phyloP scores from a whole-genome alignment of 2,113 vertebrate species.

The Syngnathoides biaculeatus region DNA sequence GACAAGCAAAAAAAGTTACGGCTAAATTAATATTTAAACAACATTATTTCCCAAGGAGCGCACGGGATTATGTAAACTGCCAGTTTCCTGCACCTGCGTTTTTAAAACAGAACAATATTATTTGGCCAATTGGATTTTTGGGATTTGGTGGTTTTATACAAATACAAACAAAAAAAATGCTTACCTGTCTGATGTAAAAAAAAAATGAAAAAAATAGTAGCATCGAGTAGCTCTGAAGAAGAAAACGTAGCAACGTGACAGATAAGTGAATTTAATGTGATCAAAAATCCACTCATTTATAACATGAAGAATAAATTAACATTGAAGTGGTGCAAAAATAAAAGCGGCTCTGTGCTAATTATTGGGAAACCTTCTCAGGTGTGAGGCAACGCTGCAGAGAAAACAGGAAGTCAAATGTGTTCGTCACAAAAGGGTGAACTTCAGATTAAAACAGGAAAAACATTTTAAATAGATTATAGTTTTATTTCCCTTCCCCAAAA shows the following conservation, averaged over 20 bases:
- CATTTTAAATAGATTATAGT: background rate
- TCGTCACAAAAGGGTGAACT: background rate
- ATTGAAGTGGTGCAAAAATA: background rate
- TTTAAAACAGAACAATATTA: background rate
- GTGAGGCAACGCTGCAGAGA: background rate
- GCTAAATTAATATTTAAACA: conserved; percentile 1
- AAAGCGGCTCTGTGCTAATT: background rate
- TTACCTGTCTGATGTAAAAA: background rate
- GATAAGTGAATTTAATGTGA: background rate
- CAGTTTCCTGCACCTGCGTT: background rate
- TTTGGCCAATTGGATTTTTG: background rate
- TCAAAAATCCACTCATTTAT: background rate
- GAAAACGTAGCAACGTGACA: background rate
- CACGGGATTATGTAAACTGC: background rate
- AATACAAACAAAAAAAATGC: background rate
- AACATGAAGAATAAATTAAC: background rate
- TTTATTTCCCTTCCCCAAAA: background rate
- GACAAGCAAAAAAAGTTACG: background rate
- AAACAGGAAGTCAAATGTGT: background rate
- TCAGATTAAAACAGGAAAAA: background rate
- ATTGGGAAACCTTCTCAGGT: background rate
- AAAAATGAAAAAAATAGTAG: background rate
- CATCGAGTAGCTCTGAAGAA: background rate
- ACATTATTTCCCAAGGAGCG: background rate
- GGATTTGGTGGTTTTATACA: background rate